Evolutionary conservation across 2,888 invertebrate species (phyloP), one percentile per base, ranked within the genome.

Genomic region (Drosophila lacicola): DNA sequence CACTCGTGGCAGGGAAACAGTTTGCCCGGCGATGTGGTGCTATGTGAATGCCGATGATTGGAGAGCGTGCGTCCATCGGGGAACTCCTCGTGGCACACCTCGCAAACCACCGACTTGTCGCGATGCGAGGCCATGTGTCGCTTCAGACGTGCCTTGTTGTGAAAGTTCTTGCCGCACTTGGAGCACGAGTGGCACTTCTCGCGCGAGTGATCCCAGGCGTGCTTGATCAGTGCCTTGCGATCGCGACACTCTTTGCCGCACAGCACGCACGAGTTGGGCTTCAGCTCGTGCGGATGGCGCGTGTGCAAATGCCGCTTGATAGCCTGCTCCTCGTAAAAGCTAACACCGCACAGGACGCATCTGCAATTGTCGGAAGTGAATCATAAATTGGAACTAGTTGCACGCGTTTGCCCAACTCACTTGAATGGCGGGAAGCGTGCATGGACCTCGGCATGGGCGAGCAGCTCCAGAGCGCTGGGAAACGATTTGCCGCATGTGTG

Each of bases 1-100:
- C 97, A 97, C 83, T 96, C 96, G 76, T 95, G 93, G 87, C 97
- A 97, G 0, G 96, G 96, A 89, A 97, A 97, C 62, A 96, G 95
- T 68, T 96, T 93, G 0, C 94, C 94, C 33, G 92, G 90, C n/a
- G 92, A 89, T 0, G 92, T 90, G 46, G 92, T 91, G 70, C 91
- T 91, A 75, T 95, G 95, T 61, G 95, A 95, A 87, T 95, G 95
- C 47, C 95, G 93, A 89, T 96, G 96, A 85, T 95, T 95, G 87
- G 95, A 95, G 0, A 96, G 92, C 0, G 95, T 94, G 29, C 95
- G 93, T 0, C 95, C 95, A 78, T 96, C 95, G 0, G 95, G 95
- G 78, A 95, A 95, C 82, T 95, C 95, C 73, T 95, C 95, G 3
- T 95, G 95, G 80, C 95, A 96, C 6, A 95, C 95, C 70, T 95